Conservation (phyloP, 2,888 invertebrate species). For the Labia minor region DNA sequence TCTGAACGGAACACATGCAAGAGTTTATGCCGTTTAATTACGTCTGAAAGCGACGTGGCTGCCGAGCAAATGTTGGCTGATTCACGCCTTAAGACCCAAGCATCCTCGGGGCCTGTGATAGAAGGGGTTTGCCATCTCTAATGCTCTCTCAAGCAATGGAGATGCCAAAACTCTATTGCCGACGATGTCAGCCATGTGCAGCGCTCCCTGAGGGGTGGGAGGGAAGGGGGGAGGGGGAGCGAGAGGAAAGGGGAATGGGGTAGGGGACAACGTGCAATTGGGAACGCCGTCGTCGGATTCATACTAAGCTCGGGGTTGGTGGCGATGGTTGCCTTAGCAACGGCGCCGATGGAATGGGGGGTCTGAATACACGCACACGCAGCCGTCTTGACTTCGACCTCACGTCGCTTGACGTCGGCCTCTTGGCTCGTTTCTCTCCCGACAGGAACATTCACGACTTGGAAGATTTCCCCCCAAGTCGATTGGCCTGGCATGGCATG, state of each 20-base stretch:
- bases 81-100: conserved; percentile 1
- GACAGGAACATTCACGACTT: background rate
- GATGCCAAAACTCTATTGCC: background rate
- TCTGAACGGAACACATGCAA: background rate
- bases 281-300: background rate
- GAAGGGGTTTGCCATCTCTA: background rate
- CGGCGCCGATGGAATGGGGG: background rate
- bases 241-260: background rate
- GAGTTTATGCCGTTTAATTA: background rate
- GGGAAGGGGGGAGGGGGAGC: background rate
- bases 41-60: background rate
- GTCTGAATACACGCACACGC: background rate
- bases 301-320: no score
- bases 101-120: background rate
- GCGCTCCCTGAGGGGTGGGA: no score
- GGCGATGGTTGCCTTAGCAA: background rate
- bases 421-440: background rate
- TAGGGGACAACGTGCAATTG: conserved; percentile 3
- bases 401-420: background rate
- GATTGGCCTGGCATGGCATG: background rate
- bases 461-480: background rate
- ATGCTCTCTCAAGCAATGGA: conserved; percentile 5
- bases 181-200: background rate
- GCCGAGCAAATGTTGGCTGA: background rate
- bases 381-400: background rate